phyloP scores from a whole-genome alignment of 2,113 vertebrate genomes.

The Melanotaenia duboulayi region DNA sequence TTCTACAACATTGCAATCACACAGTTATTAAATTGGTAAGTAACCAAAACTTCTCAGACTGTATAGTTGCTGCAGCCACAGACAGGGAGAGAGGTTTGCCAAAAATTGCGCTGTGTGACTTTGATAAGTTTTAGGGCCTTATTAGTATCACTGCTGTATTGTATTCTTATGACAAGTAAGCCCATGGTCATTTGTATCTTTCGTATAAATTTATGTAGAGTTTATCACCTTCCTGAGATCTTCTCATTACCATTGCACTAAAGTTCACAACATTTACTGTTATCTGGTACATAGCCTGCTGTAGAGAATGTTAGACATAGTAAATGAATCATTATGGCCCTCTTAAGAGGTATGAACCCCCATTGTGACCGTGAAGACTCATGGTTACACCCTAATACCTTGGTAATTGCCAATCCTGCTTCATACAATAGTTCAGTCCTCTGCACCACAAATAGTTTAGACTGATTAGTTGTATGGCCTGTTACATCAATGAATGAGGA shows the following conservation, averaged over 20 bases:
- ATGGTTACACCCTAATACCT: not conserved
- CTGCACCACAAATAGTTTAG: not conserved
- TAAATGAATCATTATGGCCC: not conserved
- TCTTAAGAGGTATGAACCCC: not conserved
- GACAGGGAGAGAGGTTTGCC: no score
- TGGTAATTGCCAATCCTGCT: not conserved
- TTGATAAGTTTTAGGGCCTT: no score
- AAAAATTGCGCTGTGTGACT: no score
- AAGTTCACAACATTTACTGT: not conserved
- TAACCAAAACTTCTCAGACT: not conserved
- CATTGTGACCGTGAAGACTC: not conserved
- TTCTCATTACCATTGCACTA: not conserved
- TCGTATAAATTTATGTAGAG: not conserved
- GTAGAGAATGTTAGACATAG: not conserved
- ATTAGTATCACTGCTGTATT: not conserved
- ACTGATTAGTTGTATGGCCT: not conserved
- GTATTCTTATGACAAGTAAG: not conserved
- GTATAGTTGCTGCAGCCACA: no score
- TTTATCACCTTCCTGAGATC: not conserved
- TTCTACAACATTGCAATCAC: not conserved
- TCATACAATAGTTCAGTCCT: not conserved
- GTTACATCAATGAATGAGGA: not conserved
- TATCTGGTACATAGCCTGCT: not conserved
- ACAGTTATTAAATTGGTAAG: not conserved
- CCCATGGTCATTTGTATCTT: not conserved